Conservation (phyloP, 2,113 vertebrate genomes). For the Alethe diademata region DNA sequence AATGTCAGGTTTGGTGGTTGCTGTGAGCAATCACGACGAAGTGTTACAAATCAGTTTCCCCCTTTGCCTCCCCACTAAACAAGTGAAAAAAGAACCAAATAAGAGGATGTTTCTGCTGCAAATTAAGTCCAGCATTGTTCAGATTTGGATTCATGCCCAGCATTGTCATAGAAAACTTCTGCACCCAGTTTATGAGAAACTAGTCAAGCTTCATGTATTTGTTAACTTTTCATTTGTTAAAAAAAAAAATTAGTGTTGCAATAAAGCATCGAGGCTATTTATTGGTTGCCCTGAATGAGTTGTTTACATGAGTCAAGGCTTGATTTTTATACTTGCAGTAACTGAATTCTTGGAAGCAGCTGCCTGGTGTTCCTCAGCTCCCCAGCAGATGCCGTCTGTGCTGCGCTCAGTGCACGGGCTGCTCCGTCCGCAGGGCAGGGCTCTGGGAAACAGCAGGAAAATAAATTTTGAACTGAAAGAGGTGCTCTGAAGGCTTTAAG, state of each 20-base stretch:
- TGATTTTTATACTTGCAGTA: neutral
- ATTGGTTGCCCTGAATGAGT: neutral
- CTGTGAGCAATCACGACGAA: neutral
- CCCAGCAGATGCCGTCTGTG: conserved; percentile 54
- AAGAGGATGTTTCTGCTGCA: neutral
- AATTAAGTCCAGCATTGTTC: conserved; percentile 13
- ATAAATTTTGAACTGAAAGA: neutral
- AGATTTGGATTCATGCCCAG: conserved; percentile 5
- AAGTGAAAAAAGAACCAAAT: neutral
- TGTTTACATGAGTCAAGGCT: neutral
- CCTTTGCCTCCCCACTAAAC: neutral
- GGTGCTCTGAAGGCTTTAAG: neutral
- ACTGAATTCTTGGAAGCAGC: neutral
- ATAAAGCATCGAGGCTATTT: neutral
- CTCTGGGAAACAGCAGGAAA: neutral
- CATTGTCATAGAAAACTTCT: neutral
- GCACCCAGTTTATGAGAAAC: neutral
- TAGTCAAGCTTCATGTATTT: neutral
- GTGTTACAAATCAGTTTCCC: neutral
- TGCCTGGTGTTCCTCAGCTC: neutral
- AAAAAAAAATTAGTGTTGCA: neutral
- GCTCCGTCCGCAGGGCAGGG: neutral
- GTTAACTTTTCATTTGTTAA: neutral
- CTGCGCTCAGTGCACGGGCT: neutral
- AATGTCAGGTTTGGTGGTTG: neutral